phyloP scores from a whole-genome alignment of 2,888 invertebrate species.

The Conistra vaccinii region DNA sequence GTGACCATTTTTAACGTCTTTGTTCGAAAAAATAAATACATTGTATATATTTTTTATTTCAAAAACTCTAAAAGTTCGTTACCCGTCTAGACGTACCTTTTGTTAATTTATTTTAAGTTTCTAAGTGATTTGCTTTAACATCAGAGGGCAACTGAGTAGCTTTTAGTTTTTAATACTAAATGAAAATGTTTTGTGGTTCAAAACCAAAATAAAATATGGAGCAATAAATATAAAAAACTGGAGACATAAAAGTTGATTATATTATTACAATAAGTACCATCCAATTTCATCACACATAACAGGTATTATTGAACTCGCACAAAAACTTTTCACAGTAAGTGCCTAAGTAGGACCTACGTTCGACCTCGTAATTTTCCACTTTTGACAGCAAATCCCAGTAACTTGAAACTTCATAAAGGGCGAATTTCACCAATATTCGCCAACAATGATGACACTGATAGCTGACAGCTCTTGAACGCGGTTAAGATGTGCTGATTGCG shows the following conservation, averaged over 20 bases:
- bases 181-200: slow-evolving; percentile 26
- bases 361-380: no score
- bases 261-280: not conserved
- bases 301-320: not conserved
- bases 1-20: not conserved
- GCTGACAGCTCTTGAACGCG: no score
- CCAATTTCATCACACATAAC: no score
- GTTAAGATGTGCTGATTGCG: no score
- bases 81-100: slow-evolving; percentile 45
- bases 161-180: slow-evolving; percentile 19
- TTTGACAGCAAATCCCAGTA: not conserved
- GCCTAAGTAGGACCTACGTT: no score
- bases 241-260: slow-evolving; percentile 19
- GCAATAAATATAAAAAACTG: no score
- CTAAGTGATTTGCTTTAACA: slow-evolving; percentile 31
- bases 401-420: not conserved
- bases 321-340: no score
- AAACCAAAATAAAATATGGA: slow-evolving; percentile 17
- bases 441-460: no score
- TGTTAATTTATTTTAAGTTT: slow-evolving; percentile 46
- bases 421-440: no score
- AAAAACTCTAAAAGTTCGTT: slow-evolving; percentile 42
- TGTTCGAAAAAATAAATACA: not conserved
- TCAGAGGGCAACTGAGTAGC: slow-evolving; percentile 6
- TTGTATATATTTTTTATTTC: not conserved